Base-by-base conservation (phyloP, 1,140 invertebrate genomes). In the Vanessa atalanta region DNA sequence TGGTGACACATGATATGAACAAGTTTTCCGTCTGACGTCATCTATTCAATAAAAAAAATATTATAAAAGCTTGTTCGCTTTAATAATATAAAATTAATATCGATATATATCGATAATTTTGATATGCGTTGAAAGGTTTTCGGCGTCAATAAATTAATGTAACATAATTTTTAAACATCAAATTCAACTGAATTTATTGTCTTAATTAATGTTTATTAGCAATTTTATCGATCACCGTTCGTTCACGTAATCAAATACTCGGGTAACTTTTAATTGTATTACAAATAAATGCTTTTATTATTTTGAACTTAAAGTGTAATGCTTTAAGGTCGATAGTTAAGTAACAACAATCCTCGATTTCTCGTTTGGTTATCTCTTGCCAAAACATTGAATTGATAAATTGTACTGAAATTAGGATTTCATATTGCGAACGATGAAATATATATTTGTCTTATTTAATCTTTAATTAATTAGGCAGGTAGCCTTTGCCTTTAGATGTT, bases 181-280 rank as follows among this genome's bases (percentile, higher is more conserved):
- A 57, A 57, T 16, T 57, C 7, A 57, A 57, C 53, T 23, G 23
- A 57, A 57, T 57, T 57, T 57, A 23, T 57, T 23, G 23, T 20
- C 8, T 57, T 57, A 23, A 66, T 66, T 66, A 47, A 66, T 66
- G 47, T 51, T 57, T n/a, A 68, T 57, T 68, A 68, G 15, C 31
- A 57, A 68, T 48, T 67, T 37, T 57, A 68, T 68, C 37, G 66
- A 55, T 47, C 26, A 53, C 53, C 53, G 43, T 57, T 68, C 53
- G 43, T 57, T 68, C 51, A 48, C 31, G 43, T 68, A 15, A 26
- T 37, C 51, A 57, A 68, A 68, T 57, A 57, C 66, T 68, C 66
- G n/a, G 43, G 57, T 68, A 55, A 53, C 50, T 51, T 51, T 68
- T 55, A 68, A 68, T 68, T 55, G 47, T 51, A 15, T 55, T 16